Percentiles rank a stretch among this genome's conserved stretches.
These are phyloP conservation scores for Rhorus exstirpatorius DNA, from an alignment of 2,888 invertebrate species.

Conservation along the genomic window DNA sequence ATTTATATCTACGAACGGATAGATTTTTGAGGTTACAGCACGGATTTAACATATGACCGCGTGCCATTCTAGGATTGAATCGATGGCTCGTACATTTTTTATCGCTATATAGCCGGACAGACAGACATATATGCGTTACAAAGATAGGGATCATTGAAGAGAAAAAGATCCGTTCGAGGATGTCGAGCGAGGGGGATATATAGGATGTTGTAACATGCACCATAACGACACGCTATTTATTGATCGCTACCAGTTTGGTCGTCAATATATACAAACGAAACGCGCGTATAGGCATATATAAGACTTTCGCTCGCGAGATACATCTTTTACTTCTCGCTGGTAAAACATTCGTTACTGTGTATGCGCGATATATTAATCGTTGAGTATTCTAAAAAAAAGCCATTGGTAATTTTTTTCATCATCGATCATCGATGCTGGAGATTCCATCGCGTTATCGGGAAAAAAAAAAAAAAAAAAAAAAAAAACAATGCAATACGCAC, in stretches of 20 bases:
- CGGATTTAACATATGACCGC: conserved; percentile 9
- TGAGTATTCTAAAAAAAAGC: too few species aligned
- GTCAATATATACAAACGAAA: conserved; percentile 25
- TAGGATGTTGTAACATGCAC: conserved; percentile 26
- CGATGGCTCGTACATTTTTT: too few species aligned
- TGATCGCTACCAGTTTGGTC: conserved; percentile 46
- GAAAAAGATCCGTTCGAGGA: conserved; percentile 15
- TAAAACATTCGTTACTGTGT: background rate
- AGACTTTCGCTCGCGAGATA: background rate
- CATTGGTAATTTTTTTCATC: background rate
- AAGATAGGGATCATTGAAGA: conserved; percentile 25
- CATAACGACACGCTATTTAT: conserved; percentile 48
- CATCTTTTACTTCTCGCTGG: background rate
- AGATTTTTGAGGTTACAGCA: conserved; percentile 2
- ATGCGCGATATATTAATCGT: too few species aligned
- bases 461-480: too few species aligned
- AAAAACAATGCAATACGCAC: too few species aligned
- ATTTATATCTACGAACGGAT: background rate
- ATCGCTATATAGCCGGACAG: too few species aligned
- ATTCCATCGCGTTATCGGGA: background rate
- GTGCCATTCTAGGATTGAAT: background rate
- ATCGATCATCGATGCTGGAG: too few species aligned
- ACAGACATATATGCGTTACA: background rate
- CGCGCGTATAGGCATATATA: background rate
- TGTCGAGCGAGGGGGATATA: conserved; percentile 11